Conservation (phyloP, 1,140 invertebrate genomes). For the Drosophila willistoni region DNA sequence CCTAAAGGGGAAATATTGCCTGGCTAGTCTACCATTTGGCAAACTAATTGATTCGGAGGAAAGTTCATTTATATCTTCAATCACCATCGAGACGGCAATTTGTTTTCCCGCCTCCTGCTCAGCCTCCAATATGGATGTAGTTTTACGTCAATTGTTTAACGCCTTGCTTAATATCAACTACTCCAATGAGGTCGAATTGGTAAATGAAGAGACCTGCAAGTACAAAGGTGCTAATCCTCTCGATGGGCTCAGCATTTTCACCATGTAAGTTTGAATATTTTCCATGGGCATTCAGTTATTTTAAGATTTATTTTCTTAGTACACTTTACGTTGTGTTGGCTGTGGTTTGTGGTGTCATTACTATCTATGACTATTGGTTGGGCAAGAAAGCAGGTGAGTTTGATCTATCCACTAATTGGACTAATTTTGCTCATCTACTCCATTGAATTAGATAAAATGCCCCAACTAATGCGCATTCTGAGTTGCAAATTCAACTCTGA, state of each 20-base stretch:
- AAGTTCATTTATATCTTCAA: not conserved
- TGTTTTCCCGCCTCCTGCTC: slow-evolving; percentile 5
- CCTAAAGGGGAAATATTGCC: not conserved
- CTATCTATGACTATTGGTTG: slow-evolving; percentile 9
- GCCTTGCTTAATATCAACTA: not conserved
- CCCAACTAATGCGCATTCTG: slow-evolving; percentile 1
- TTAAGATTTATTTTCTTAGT: not conserved
- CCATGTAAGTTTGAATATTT: not conserved
- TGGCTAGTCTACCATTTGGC: not conserved
- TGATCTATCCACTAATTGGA: not conserved
- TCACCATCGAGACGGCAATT: slow-evolving; percentile 3
- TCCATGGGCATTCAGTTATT: not conserved
- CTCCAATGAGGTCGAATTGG: not conserved
- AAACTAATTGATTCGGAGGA: not conserved
- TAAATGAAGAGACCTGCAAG: slow-evolving; percentile 4
- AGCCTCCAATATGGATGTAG: not conserved
- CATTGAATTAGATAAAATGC: not conserved
- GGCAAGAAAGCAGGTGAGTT: slow-evolving; percentile 1
- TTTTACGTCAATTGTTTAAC: not conserved
- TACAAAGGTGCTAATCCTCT: not conserved
- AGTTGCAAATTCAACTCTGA: slow-evolving; percentile 3
- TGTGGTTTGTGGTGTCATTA: slow-evolving; percentile 1
- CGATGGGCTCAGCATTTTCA: slow-evolving; percentile 1
- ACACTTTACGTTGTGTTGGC: not conserved
- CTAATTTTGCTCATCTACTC: not conserved